Percentiles rank a stretch among this genome's conserved stretches.
phyloP scores from a whole-genome alignment of 2,113 vertebrate genomes.

The Planiliza haematocheilus region DNA sequence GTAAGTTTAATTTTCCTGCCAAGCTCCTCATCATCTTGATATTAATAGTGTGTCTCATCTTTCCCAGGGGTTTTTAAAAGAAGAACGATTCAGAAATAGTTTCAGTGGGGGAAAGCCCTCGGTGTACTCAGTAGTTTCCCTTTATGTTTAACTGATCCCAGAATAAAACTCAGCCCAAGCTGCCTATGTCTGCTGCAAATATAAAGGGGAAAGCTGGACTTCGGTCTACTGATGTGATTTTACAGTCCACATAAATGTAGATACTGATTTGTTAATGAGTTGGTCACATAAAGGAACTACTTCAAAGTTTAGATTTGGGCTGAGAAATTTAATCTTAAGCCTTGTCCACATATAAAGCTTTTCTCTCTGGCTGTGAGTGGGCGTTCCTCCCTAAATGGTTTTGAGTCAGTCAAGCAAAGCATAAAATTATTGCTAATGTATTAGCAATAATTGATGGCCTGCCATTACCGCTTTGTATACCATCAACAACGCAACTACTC shows the following conservation, averaged over 20 bases:
- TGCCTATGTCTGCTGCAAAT: neutral
- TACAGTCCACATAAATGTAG: neutral
- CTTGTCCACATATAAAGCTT: too few species aligned
- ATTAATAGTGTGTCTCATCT: neutral
- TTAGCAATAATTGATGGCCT: too few species aligned
- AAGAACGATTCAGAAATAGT: neutral
- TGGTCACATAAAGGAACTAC: too few species aligned
- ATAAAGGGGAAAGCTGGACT: neutral
- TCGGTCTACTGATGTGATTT: neutral
- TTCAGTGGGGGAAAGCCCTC: neutral
- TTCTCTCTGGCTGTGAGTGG: too few species aligned
- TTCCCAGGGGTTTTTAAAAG: neutral
- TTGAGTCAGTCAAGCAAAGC: too few species aligned
- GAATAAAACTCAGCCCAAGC: neutral
- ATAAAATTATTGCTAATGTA: too few species aligned
- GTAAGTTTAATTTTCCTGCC: constrained; percentile 79
- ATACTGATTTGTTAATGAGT: too few species aligned
- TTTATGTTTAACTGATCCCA: neutral
- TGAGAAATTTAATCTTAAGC: too few species aligned
- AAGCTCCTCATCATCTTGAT: neutral
- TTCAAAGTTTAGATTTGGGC: too few species aligned
- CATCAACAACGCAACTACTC: too few species aligned
- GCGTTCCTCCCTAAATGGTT: too few species aligned
- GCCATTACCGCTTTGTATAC: too few species aligned
- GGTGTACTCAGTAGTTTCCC: neutral